Evolutionary conservation across 1,140 invertebrate genomes (phyloP).

Genomic region (Adelges cooleyi): DNA sequence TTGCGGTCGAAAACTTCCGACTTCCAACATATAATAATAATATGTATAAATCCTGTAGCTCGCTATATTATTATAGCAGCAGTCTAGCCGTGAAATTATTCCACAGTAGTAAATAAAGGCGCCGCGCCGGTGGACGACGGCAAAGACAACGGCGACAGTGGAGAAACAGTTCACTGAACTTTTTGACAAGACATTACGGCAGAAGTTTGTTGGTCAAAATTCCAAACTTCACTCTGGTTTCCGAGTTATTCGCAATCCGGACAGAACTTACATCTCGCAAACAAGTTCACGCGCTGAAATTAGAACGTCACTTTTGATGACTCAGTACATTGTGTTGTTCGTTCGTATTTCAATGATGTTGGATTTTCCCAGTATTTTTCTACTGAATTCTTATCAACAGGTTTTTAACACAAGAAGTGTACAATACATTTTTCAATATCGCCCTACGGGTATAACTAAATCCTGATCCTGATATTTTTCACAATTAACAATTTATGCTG

Average conservation of each 20-base stretch:
- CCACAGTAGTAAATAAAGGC: slow-evolving; percentile 2
- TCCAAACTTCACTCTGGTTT: background rate
- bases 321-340: too few species aligned
- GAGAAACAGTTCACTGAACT: background rate
- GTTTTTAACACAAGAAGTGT: too few species aligned
- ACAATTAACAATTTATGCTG: too few species aligned
- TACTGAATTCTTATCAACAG: too few species aligned
- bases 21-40: background rate
- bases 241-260: background rate
- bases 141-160: background rate
- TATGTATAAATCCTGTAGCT: slow-evolving; percentile 1
- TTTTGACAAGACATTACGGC: slow-evolving; percentile 12
- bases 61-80: background rate
- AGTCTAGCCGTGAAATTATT: background rate
- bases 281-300: background rate
- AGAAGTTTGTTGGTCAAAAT: slow-evolving; percentile 2
- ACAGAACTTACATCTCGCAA: background rate
- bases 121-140: too few species aligned
- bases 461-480: too few species aligned
- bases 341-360: too few species aligned
- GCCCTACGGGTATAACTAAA: too few species aligned
- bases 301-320: background rate
- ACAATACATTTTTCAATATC: too few species aligned
- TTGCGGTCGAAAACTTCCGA: slow-evolving; percentile 4
- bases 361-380: too few species aligned